Conservation (phyloP, 2,797 vertebrate genomes). For the Xiphorhynchus erythropygius region DNA sequence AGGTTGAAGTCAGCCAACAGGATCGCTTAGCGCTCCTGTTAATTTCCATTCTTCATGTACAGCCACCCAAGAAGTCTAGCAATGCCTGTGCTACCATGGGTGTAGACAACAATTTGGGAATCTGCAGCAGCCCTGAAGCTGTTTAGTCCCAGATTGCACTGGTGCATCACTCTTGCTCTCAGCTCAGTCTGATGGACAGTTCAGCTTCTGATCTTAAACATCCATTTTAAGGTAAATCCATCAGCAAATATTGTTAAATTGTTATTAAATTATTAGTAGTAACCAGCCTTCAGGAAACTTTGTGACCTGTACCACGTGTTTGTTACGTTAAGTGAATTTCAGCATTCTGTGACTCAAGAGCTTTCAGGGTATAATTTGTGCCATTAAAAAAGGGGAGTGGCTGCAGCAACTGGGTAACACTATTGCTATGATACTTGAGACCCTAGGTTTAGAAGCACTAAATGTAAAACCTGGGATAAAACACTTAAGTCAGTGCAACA, state of each 20-base stretch:
- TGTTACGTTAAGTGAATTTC: not conserved
- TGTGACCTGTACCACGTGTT: not conserved
- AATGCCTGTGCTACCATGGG: not conserved
- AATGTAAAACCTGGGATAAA: not conserved
- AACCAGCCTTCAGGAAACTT: not conserved
- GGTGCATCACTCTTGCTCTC: not conserved
- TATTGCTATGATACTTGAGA: not conserved
- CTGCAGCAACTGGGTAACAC: not conserved
- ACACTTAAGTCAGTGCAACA: not conserved
- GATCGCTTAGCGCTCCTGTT: not conserved
- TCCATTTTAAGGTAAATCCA: not conserved
- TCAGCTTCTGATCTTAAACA: not conserved
- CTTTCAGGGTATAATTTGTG: not conserved
- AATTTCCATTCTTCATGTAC: not conserved
- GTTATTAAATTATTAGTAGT: not conserved
- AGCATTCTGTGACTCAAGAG: not conserved
- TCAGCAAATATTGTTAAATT: not conserved
- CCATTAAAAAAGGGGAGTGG: not conserved
- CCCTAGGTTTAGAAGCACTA: not conserved
- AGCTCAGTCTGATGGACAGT: not conserved
- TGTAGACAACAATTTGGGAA: not conserved
- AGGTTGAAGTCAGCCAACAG: not conserved
- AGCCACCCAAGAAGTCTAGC: not conserved
- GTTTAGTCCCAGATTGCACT: not conserved
- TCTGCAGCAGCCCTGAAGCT: not conserved